These are phyloP conservation scores for Oreochromis mossambicus DNA, from an alignment of 2,797 vertebrate genomes.

Conservation along the genomic window DNA sequence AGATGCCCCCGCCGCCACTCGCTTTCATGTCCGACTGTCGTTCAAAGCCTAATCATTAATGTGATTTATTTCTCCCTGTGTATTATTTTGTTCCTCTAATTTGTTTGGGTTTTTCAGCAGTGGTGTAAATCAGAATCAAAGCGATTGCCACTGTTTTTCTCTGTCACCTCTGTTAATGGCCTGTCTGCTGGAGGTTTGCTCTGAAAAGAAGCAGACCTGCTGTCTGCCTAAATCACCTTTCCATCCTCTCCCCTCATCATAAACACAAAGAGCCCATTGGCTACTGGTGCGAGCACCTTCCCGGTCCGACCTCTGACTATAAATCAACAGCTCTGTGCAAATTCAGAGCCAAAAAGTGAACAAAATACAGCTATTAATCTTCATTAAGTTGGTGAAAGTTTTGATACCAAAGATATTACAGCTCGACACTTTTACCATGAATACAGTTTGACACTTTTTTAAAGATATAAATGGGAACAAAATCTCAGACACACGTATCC, in stretches of 20 bases:
- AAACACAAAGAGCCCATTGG: constrained; percentile 74
- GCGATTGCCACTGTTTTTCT: constrained; percentile 62
- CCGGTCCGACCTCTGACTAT: constrained; percentile 39
- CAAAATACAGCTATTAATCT: constrained; percentile 46
- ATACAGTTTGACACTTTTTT: constrained; percentile 51
- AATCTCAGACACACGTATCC: constrained; percentile 6
- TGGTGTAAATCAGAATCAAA: constrained; percentile 75
- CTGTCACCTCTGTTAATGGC: constrained; percentile 73
- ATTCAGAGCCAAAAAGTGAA: constrained; percentile 18
- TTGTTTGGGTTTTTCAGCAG: constrained; percentile 71
- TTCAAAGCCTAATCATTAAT: constrained; percentile 70
- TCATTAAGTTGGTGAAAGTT: constrained; percentile 40
- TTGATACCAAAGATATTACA: constrained; percentile 11
- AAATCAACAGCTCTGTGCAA: constrained; percentile 50
- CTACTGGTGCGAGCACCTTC: constrained; percentile 62
- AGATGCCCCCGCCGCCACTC: constrained; percentile 52
- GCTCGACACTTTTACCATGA: constrained; percentile 23
- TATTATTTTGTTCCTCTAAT: constrained; percentile 76
- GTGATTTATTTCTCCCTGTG: constrained; percentile 74
- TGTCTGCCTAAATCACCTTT: constrained; percentile 70
- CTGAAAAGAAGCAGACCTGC: constrained; percentile 71
- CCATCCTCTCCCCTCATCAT: constrained; percentile 64
- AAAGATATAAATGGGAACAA: constrained; percentile 53
- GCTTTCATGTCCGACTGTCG: constrained; percentile 64
- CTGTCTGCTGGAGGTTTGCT: constrained; percentile 53